These are phyloP conservation scores for Nipponacmea schrenckii DNA, from an alignment of 2,888 invertebrate species.

Conservation along the genomic window DNA sequence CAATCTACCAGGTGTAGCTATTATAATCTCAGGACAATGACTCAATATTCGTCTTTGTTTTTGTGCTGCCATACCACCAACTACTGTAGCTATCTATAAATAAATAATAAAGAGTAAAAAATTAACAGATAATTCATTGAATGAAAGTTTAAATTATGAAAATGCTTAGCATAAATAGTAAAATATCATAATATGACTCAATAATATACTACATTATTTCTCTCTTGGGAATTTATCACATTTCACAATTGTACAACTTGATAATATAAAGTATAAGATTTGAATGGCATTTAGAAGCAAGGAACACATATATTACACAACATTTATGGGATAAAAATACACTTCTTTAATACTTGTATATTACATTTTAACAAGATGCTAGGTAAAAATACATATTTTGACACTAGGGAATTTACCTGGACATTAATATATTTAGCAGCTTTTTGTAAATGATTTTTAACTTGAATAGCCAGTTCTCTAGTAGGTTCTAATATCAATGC, in stretches of 20 bases:
- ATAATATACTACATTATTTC: too few relatives aligned
- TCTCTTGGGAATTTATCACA: background rate
- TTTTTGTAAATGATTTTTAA: conserved; percentile 84
- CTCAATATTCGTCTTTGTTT: conserved; percentile 91
- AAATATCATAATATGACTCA: too few relatives aligned
- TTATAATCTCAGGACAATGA: conserved; percentile 87
- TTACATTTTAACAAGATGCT: too few relatives aligned
- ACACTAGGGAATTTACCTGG: conserved; percentile 69
- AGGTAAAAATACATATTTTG: too few relatives aligned
- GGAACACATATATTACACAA: too few relatives aligned
- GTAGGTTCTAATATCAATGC: conserved; percentile 95
- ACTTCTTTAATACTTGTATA: too few relatives aligned
- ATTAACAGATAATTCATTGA: too few relatives aligned
- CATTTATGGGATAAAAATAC: too few relatives aligned
- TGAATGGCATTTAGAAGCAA: too few relatives aligned
- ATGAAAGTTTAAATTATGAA: background rate
- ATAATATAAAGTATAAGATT: too few relatives aligned
- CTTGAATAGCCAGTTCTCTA: conserved; percentile 93
- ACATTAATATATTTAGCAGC: conserved; percentile 82
- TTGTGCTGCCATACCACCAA: conserved; percentile 93
- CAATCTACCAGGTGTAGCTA: conserved; percentile 95
- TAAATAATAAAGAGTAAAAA: background rate
- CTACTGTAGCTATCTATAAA: conserved; percentile 80
- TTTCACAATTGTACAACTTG: background rate
- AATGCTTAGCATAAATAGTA: background rate